Conservation (phyloP, 2,888 invertebrate genomes). For the Sclerodermus sp. region DNA sequence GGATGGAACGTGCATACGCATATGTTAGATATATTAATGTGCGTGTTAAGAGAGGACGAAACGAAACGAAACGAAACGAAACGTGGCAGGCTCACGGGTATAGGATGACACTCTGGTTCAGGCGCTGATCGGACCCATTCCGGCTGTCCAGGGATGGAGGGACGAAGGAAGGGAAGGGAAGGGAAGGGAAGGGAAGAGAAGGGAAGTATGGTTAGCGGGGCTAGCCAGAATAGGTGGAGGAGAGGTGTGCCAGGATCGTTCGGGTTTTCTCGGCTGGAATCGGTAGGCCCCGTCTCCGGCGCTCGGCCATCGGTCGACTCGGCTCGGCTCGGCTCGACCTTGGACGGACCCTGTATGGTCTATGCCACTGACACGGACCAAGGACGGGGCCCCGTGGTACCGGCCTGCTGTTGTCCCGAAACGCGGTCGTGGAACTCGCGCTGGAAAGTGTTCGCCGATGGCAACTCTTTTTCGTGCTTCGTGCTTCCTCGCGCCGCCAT, state of each 20-base stretch:
- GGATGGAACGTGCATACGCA: too few species aligned
- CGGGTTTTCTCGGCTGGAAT: neutral
- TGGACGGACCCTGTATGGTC: constrained; percentile 58
- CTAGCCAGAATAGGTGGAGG: too few species aligned
- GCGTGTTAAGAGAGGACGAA: too few species aligned
- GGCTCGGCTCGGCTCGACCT: constrained; percentile 47
- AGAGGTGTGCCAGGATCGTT: too few species aligned
- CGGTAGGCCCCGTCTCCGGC: constrained; percentile 20
- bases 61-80: too few species aligned
- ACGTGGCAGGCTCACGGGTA: constrained; percentile 42
- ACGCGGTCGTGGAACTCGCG: constrained; percentile 55
- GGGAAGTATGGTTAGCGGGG: too few species aligned
- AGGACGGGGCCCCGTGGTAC: constrained; percentile 49
- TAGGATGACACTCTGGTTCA: constrained; percentile 49
- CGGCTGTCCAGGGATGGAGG: neutral
- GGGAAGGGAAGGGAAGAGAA: too few species aligned
- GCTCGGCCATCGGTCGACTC: constrained; percentile 26
- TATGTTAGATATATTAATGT: too few species aligned
- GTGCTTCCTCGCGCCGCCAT: constrained; percentile 29
- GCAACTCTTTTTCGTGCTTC: constrained; percentile 47
- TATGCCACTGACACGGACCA: constrained; percentile 59
- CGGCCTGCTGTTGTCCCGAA: constrained; percentile 54
- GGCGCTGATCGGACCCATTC: constrained; percentile 13
- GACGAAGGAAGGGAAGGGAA: neutral
- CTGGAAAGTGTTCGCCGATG: constrained; percentile 50